Base-by-base conservation (phyloP, 2,797 vertebrate genomes). In the Smutsia gigantea region DNA sequence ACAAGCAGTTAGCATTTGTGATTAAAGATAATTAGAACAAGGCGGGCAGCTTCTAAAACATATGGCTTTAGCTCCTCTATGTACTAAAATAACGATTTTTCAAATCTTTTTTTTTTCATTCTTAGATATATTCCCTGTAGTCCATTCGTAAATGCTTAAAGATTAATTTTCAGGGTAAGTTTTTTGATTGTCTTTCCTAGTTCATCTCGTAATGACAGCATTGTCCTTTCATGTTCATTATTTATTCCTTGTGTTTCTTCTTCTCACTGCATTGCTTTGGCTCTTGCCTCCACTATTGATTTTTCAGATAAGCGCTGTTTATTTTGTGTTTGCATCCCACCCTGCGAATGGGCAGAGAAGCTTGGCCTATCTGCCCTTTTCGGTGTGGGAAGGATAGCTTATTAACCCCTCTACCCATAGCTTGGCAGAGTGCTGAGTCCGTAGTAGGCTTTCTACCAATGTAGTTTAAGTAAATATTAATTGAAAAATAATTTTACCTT, bases 31-130 rank as follows among this genome's bases (percentile, higher is more conserved):
- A 14, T 87, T 86, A 25, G 96, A 57, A 96, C 95, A 90, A 94
- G 75, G 89, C 51, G 31, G 71, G 17, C 46, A 88, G 75, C 79
- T 97, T 97, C 93, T 98, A 83, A 97, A 97, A 68, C 75, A 57
- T 61, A 34, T 39, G n/a, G 1, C 7, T 87, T 81, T 64, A 29
- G 31, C 37, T 57, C 25, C 39, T 83, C 42, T 37, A 61, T 57
- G 14, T 68, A 61, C 64, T 59, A 31, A 92, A 91, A 61, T 68
- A 77, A 94, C 68, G 17, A 86, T 57, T 93, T 92, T 93, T 88
- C 4, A 63, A 66, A 92, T 46, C 39, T 4, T 57, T 77, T 57
- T 77, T 46, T 49, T 87, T 86, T 77, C n/a, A 39, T 92, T 87
- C 84, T 89, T 66, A 81, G 39, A 31, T 87, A 21, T 72, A 79